These are phyloP conservation scores for Bos javanicus DNA, from an alignment of 2,113 vertebrate genomes.

Conservation along the genomic window DNA sequence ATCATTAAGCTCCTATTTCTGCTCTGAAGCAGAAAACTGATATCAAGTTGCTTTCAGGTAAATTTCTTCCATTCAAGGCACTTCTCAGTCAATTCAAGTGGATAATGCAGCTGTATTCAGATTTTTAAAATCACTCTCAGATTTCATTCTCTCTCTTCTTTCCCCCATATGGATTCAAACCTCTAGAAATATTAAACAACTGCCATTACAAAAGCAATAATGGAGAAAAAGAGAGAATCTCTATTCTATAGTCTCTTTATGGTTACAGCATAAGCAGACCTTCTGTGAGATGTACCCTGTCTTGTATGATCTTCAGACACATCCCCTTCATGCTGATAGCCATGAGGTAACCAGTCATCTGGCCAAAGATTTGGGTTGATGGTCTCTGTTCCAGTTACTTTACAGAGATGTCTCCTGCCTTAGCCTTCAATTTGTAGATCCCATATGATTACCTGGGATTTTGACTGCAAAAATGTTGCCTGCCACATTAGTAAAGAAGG, in stretches of 20 bases:
- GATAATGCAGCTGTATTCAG: constrained; percentile 26
- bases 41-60: constrained; percentile 71
- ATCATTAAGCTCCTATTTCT: constrained; percentile 68
- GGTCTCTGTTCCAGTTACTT: neutral
- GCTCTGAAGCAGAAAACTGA: constrained; percentile 44
- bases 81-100: constrained; percentile 60
- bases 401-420: neutral
- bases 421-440: neutral
- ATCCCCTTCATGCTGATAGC: neutral
- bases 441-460: neutral
- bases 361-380: neutral
- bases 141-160: constrained; percentile 25
- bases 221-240: neutral
- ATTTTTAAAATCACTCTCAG: constrained; percentile 43
- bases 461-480: neutral
- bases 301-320: neutral
- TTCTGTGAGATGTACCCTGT: neutral
- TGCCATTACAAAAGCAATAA: neutral
- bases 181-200: constrained; percentile 40
- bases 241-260: neutral
- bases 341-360: neutral
- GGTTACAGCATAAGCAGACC: neutral
- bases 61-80: constrained; percentile 67
- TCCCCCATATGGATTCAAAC: constrained; percentile 23
- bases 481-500: neutral